Percentiles rank a stretch among this genome's conserved stretches.
Evolutionary conservation across 1,140 invertebrate species (phyloP).

Genomic region (Drosophila watanabei): DNA sequence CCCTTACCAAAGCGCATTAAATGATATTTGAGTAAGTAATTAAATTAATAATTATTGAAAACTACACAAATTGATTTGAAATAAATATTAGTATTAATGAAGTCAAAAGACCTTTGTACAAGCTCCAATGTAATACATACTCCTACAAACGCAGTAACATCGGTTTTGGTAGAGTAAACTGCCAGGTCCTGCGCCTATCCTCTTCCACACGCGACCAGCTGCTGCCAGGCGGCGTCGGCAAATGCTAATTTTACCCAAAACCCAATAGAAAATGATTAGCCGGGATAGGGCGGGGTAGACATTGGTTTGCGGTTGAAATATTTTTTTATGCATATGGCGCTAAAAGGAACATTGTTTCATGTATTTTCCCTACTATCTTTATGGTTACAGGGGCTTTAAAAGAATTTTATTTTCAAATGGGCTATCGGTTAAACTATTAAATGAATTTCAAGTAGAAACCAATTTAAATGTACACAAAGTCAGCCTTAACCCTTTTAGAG

Average conservation of each 20-base stretch:
- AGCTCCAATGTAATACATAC: neutral
- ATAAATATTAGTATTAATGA: neutral
- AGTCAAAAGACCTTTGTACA: neutral
- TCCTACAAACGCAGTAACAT: slow-evolving; percentile 7
- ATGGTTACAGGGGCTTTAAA: slow-evolving; percentile 8
- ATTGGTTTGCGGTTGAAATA: slow-evolving; percentile 16
- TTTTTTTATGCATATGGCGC: slow-evolving; percentile 67
- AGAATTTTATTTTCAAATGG: slow-evolving; percentile 10
- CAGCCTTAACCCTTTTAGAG: neutral
- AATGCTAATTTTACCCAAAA: slow-evolving; percentile 71
- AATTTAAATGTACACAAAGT: slow-evolving; percentile 6
- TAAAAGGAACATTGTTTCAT: slow-evolving; percentile 7
- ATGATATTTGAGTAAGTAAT: too few relatives aligned
- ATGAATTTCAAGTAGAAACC: slow-evolving; percentile 16
- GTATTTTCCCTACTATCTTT: neutral
- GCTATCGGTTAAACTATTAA: slow-evolving; percentile 36
- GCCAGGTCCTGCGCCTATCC: neutral
- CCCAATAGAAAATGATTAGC: slow-evolving; percentile 52
- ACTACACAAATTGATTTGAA: too few relatives aligned
- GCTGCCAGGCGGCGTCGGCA: slow-evolving; percentile 49
- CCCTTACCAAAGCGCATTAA: neutral
- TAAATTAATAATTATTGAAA: neutral
- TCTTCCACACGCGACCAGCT: slow-evolving; percentile 43
- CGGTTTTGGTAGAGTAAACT: slow-evolving; percentile 6
- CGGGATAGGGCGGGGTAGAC: too few relatives aligned